Conservation (phyloP, 2,888 invertebrate genomes). For the Hydriomena furcata region DNA sequence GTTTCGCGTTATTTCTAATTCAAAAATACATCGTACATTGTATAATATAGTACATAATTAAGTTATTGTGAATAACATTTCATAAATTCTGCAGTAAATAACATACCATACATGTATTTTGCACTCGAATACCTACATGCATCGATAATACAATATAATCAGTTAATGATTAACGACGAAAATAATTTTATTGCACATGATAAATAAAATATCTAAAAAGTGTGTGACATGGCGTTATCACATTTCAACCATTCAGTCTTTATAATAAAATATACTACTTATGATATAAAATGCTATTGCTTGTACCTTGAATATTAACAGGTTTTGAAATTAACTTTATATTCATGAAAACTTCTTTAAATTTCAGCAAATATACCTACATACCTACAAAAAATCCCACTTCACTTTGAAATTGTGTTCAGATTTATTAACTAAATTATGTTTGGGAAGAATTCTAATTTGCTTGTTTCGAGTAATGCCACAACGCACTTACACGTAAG, state of each 20-base stretch:
- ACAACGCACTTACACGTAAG: conserved; percentile 1
- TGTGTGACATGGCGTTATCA: conserved; percentile 21
- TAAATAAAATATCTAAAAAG: conserved; percentile 5
- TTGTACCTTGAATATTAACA: too few species aligned
- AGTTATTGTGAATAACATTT: too few species aligned
- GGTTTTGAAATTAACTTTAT: too few species aligned
- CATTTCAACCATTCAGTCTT: conserved; percentile 24
- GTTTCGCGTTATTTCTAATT: too few species aligned
- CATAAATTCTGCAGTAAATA: too few species aligned
- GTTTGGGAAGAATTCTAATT: conserved; percentile 2
- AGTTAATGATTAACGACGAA: too few species aligned
- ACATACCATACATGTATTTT: too few species aligned
- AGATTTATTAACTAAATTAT: not conserved
- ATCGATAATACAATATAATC: too few species aligned
- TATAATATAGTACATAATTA: too few species aligned
- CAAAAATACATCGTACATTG: too few species aligned
- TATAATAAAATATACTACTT: not conserved
- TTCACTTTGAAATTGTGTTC: not conserved
- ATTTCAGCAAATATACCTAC: conserved; percentile 1
- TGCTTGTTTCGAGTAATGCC: conserved; percentile 1
- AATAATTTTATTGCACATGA: conserved; percentile 1
- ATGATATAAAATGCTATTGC: not conserved
- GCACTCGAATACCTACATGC: too few species aligned
- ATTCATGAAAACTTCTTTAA: not conserved
- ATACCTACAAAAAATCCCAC: conserved; percentile 3